phyloP scores from a whole-genome alignment of 2,888 invertebrate species.

The Cataglyphis albicans region DNA sequence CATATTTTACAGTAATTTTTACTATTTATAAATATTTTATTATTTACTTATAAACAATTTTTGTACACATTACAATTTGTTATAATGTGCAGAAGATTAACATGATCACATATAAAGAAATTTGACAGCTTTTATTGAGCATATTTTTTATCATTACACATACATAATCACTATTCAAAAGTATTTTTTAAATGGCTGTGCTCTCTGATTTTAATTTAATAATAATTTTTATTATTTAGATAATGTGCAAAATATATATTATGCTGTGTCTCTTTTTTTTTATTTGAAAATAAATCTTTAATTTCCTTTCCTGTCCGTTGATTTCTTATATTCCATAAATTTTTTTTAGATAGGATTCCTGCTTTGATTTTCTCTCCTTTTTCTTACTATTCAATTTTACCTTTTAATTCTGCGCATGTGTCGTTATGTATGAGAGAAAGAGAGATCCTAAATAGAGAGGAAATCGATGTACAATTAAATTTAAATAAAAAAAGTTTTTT shows the following conservation, averaged over 20 bases:
- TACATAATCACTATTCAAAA: not conserved
- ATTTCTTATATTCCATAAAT: not conserved
- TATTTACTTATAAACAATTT: not conserved
- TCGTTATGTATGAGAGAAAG: not conserved
- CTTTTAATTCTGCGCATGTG: not conserved
- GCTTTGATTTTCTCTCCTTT: not conserved
- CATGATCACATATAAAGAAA: not conserved
- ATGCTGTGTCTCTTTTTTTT: not conserved
- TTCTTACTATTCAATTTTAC: not conserved
- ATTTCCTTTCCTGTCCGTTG: not conserved
- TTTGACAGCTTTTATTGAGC: not conserved
- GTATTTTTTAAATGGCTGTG: not conserved
- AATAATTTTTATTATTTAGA: conserved; percentile 9
- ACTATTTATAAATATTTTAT: conserved; percentile 20
- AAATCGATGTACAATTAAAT: not conserved
- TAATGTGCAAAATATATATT: not conserved
- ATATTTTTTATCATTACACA: not conserved
- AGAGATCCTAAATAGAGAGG: not conserved
- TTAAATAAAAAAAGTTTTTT: not conserved
- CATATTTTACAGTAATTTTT: conserved; percentile 21
- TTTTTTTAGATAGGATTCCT: not conserved
- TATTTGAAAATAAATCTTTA: not conserved
- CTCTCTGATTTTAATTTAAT: not conserved
- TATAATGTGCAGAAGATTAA: conserved; percentile 1
- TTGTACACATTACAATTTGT: not conserved